A percentile compares a stretch with the other conserved stretches of the same genome.
Conservation (phyloP, 2,113 vertebrate genomes). For the Octodon degus region DNA sequence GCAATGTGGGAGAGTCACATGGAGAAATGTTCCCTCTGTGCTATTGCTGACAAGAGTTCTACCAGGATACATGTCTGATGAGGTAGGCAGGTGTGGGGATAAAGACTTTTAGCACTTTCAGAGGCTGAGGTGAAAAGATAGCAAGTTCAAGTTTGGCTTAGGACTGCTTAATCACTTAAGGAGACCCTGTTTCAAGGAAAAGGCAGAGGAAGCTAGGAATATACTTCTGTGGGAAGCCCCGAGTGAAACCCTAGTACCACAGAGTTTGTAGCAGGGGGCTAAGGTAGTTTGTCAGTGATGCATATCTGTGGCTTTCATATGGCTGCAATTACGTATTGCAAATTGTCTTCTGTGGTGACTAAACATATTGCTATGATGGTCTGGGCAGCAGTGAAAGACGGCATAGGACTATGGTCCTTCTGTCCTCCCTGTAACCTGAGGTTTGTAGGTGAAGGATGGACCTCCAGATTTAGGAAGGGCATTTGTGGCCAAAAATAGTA, state of each 20-base stretch:
- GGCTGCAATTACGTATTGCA: background rate
- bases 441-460: background rate
- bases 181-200: background rate
- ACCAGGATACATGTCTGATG: background rate
- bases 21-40: background rate
- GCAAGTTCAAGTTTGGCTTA: background rate
- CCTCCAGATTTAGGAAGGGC: background rate
- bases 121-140: background rate
- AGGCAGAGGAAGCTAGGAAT: background rate
- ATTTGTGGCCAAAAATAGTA: background rate
- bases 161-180: background rate
- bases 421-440: background rate
- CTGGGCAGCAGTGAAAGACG: background rate
- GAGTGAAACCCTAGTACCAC: background rate
- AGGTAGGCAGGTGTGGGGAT: background rate
- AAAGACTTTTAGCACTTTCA: background rate
- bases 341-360: background rate
- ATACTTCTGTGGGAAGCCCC: background rate
- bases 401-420: background rate
- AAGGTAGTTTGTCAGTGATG: background rate
- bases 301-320: background rate
- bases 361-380: background rate
- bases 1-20: background rate
- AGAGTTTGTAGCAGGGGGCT: background rate
- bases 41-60: background rate